Conservation (phyloP, 2,113 vertebrate species). For the Haemorhous mexicanus region DNA sequence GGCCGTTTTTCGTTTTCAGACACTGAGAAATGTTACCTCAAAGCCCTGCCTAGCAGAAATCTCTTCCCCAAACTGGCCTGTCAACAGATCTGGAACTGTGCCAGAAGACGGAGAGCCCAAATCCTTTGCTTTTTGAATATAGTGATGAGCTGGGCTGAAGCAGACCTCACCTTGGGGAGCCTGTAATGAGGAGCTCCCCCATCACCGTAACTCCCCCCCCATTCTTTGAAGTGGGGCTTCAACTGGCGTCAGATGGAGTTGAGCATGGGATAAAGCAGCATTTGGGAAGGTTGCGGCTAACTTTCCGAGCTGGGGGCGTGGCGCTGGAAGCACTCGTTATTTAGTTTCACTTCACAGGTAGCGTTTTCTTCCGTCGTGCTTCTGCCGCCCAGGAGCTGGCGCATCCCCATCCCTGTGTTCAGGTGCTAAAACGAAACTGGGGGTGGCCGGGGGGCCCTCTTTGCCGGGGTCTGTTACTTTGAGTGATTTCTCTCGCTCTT, state of each 20-base stretch:
- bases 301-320: neutral
- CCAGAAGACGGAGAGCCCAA: neutral
- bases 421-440: neutral
- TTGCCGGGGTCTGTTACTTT: neutral
- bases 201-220: neutral
- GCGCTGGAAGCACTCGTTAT: neutral
- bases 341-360: neutral
- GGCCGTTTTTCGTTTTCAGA: neutral
- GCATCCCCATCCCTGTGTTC: fast-evolving
- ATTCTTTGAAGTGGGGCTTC: neutral
- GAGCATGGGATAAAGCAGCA: neutral
- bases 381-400: neutral
- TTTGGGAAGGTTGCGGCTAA: neutral
- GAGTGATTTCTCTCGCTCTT: neutral
- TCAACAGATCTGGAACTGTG: neutral
- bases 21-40: neutral
- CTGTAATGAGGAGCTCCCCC: neutral
- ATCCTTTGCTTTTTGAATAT: neutral
- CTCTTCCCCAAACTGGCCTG: neutral
- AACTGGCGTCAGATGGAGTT: neutral
- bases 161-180: neutral
- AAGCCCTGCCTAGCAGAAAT: neutral
- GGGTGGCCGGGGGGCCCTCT: neutral
- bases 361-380: constrained; percentile 10
- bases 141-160: neutral